Base-by-base conservation (phyloP, 1,140 invertebrate species). In the Caenorhabditis tropicalis region DNA sequence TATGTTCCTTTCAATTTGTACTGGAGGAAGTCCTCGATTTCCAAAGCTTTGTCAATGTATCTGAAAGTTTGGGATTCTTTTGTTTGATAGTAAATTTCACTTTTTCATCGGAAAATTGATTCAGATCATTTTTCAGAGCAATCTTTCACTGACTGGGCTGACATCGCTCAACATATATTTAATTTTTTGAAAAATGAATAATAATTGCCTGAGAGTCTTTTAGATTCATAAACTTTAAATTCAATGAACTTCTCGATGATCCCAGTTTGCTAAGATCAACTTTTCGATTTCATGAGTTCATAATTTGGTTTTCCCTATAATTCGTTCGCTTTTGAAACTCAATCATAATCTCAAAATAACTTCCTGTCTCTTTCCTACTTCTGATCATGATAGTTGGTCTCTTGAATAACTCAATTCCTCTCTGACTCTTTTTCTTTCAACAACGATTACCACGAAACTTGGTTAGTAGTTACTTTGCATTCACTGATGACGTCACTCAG, bases 1-100 rank as follows among this genome's bases (percentile, higher is more conserved):
- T 90, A 88, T 0, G 46, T 74, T 49, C 87, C 86, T 80, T 91
- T 91, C 16, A 90, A 58, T 80, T 90, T 87, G 74, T 90, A 91
- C 58, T 91, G 89, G 15, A 90, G 86, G 65, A 86, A 90, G 29
- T 90, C 87, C 65, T 90, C 89, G 19, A 90, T 87, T 83, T 90
- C 90, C 19, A 90, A 82, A 10, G 89, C 89, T 46, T 86, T 85
- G 46, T 90, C 89, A 36, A 90, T 91, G 83, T 91, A 87, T 31
- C 88, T 89, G 46, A 84, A 88, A 53, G 16, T 36, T 24, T 4
- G 19, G 10, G 15, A 27, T 4, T n/a, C 9, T 27, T 74, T 0
- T 46, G n/a, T 9, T 29, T 60, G 2, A 7, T 2, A n/a, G 15
- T 51, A n/a, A n/a, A 7, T 4, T 51, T 21, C 5, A 51, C 1